Percentiles rank a stretch among this genome's conserved stretches.
Conservation (phyloP, 2,888 invertebrate species). For the Dryomyza anilis region DNA sequence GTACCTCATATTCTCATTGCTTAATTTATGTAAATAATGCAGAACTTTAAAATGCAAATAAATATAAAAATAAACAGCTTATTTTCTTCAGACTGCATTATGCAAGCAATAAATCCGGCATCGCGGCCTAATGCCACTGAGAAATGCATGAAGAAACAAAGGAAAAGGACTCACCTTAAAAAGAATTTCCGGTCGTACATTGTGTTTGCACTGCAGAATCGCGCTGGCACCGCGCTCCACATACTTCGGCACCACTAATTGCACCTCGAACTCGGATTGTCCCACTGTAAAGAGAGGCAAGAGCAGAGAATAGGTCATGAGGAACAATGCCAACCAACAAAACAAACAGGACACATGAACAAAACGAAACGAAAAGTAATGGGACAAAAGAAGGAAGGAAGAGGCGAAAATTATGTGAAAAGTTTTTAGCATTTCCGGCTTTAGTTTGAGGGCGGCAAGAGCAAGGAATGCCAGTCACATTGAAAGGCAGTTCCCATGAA, state of each 20-base stretch:
- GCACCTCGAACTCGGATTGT: constrained; percentile 67
- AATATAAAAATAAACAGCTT: too few relatives aligned
- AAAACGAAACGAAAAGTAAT: neutral
- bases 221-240: constrained; percentile 75
- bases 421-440: too few relatives aligned
- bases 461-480: too few relatives aligned
- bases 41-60: too few relatives aligned
- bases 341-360: neutral
- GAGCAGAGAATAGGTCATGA: neutral
- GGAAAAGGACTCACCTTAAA: constrained; percentile 72
- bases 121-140: neutral
- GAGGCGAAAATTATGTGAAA: too few relatives aligned
- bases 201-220: constrained; percentile 75
- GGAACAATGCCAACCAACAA: constrained; percentile 1
- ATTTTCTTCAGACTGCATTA: too few relatives aligned
- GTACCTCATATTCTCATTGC: too few relatives aligned
- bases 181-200: constrained; percentile 73
- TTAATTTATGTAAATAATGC: too few relatives aligned
- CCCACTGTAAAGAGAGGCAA: constrained; percentile 50
- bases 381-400: too few relatives aligned
- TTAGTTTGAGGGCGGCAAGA: too few relatives aligned
- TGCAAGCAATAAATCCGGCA: neutral
- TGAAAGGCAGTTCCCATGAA: too few relatives aligned
- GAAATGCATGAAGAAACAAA: neutral
- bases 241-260: constrained; percentile 73